These are phyloP conservation scores for Hydrolagus affinis DNA, from an alignment of 2,113 vertebrate genomes.

Conservation along the genomic window DNA sequence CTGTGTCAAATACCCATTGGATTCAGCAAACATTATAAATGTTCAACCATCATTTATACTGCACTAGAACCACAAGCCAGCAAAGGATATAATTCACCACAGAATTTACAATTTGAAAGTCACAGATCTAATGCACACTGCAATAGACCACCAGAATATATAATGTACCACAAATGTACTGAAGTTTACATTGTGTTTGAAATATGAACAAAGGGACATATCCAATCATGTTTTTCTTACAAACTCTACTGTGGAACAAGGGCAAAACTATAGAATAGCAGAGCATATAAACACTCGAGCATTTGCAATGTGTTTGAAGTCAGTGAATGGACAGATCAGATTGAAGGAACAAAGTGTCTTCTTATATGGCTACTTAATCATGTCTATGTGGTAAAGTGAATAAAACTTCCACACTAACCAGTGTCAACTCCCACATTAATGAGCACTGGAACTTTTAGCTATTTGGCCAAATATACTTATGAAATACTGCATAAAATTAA, in stretches of 20 bases:
- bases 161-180: neutral
- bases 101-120: neutral
- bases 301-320: neutral
- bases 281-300: no score
- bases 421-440: neutral
- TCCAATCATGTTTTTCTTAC: neutral
- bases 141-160: neutral
- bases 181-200: neutral
- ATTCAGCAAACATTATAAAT: conserved; percentile 2
- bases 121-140: neutral
- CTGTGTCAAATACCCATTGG: neutral
- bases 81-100: neutral
- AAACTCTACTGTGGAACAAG: neutral
- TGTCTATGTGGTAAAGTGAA: neutral
- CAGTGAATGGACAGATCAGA: neutral
- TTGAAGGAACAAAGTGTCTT: neutral
- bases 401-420: neutral
- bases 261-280: no score
- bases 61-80: no score
- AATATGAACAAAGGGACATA: no score
- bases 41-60: conserved; percentile 5
- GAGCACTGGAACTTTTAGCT: neutral
- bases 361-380: neutral
- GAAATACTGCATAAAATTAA: neutral
- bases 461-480: neutral